Evolutionary conservation across 2,113 vertebrate genomes (phyloP).

Genomic region (Carassius gibelio): DNA sequence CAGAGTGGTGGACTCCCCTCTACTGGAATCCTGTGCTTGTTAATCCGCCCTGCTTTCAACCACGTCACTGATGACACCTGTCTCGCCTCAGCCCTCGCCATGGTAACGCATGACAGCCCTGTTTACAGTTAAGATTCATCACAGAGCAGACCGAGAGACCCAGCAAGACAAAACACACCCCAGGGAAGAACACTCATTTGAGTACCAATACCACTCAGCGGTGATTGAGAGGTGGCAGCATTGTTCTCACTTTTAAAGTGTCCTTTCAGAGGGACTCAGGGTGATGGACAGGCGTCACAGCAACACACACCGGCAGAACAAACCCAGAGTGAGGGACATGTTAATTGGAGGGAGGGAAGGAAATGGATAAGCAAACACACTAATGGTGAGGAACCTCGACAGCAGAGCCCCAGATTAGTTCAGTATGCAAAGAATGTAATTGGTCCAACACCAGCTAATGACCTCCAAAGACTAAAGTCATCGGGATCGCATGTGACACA

Average conservation of each 20-base stretch:
- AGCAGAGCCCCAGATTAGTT: constrained; percentile 56
- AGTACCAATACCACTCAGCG: constrained; percentile 60
- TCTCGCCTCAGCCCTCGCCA: constrained; percentile 25
- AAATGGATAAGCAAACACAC: constrained; percentile 65
- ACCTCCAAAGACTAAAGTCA: constrained; percentile 51
- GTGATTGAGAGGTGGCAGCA: constrained; percentile 56
- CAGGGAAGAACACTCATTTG: constrained; percentile 60
- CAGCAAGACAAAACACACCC: constrained; percentile 58
- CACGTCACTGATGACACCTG: constrained; percentile 46
- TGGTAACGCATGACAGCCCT: constrained; percentile 43
- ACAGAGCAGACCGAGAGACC: constrained; percentile 44
- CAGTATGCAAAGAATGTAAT: constrained; percentile 62
- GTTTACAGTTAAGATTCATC: constrained; percentile 53
- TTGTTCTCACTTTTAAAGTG: constrained; percentile 63
- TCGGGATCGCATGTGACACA: constrained; percentile 48
- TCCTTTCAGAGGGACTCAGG: constrained; percentile 57
- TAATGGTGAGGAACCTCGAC: constrained; percentile 61
- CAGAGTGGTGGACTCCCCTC: constrained; percentile 41
- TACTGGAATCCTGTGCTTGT: constrained; percentile 27
- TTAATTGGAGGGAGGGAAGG: constrained; percentile 66
- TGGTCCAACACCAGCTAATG: constrained; percentile 56
- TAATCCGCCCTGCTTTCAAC: constrained; percentile 49
- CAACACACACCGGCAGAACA: constrained; percentile 60
- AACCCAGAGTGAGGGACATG: constrained; percentile 57
- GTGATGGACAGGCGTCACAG: constrained; percentile 65